Conservation (phyloP, 1,140 invertebrate genomes). For the Temnothorax longispinosus region DNA sequence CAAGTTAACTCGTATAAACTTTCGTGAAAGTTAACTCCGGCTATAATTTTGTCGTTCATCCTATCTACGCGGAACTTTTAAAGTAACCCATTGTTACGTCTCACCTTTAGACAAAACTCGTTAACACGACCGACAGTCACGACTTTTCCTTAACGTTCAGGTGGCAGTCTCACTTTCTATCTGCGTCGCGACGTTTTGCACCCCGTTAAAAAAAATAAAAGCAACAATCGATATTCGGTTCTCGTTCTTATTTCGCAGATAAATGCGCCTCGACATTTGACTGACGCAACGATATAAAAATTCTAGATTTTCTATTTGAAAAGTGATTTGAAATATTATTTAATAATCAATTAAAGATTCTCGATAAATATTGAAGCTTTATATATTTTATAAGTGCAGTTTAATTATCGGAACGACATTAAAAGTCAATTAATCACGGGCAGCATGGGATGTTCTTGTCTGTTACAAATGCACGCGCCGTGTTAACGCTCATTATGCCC, state of each 20-base stretch:
- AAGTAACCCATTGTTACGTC: constrained; percentile 54
- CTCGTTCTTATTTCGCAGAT: neutral
- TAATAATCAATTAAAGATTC: neutral
- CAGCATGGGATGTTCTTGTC: neutral
- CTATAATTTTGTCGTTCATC: constrained; percentile 60
- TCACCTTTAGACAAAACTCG: constrained; percentile 50
- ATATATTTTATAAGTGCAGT: neutral
- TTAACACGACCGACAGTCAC: constrained; percentile 42
- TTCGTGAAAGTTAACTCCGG: constrained; percentile 41
- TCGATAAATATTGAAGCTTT: neutral
- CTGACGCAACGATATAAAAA: neutral
- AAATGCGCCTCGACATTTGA: neutral
- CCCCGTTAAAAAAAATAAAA: neutral
- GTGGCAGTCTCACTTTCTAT: neutral
- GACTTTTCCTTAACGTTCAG: constrained; percentile 17
- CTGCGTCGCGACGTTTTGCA: neutral
- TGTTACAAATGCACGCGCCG: constrained; percentile 20
- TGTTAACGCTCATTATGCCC: constrained; percentile 11
- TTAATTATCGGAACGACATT: neutral
- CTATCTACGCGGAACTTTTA: constrained; percentile 47
- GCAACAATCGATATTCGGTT: neutral
- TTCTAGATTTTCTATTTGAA: neutral
- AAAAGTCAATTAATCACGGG: constrained; percentile 3
- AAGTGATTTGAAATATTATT: neutral
- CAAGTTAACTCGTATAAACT: constrained; percentile 63